Base-by-base conservation (phyloP, 2,797 vertebrate species). In the Tragopan temminckii region DNA sequence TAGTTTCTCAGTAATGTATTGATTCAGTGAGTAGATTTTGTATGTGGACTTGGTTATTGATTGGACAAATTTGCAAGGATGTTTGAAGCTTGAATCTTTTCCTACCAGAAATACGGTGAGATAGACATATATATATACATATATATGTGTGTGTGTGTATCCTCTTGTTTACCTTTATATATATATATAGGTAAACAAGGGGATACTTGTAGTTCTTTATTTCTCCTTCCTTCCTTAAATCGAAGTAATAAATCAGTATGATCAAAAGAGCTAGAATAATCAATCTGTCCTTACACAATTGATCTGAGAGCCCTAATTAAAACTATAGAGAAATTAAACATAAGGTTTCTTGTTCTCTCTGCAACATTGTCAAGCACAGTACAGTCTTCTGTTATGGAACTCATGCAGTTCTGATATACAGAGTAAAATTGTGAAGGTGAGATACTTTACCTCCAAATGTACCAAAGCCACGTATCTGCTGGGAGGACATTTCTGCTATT, bases 291-390 rank as follows among this genome's bases (percentile, higher is more conserved):
- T 67, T 83, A 59, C 50, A 27, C 67, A 86, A 89, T 21, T 86
- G 70, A 94, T 81, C 70, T 88, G 80, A 81, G 85, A 88, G 88
- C 80, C 80, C 70, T 89, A 72, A 89, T 94, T 93, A 93, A 85
- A 83, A 36, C 57, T 70, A 36, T 74, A 75, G 74, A 61, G 67
- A 64, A 94, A 93, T 84, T 61, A 92, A 92, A 53, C 40, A 11
- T 45, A 86, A 86, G 20, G 23, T 2, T 40, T 93, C 67, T 83
- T 84, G 19, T 81, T 88, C 57, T 76, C 35, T 70, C 29, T 88
- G 48, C 70, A 83, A 8, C 52, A 57, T 31, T 67, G 23, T 88
- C 74, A 88, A 70, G 80, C 42, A 83, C 36, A 45, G 46, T 68
- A 46, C 45, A 53, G 5, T 63, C 61, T 93, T 96, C 36, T 92